phyloP scores from a whole-genome alignment of 2,888 invertebrate species.

The Tuberolachnus salignus region DNA sequence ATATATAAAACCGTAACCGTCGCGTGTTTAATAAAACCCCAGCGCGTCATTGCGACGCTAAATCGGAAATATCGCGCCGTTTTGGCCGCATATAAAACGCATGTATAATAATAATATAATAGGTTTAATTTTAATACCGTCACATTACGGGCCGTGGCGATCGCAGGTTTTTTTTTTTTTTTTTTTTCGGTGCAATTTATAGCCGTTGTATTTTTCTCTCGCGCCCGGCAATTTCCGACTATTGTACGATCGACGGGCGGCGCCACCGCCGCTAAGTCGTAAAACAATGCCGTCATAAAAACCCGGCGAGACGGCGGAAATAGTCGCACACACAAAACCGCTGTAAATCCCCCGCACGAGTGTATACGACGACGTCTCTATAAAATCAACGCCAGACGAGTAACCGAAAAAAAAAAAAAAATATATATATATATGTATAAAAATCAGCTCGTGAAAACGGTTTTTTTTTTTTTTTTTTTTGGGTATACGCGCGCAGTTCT shows the following conservation, averaged over 20 bases:
- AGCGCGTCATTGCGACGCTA: no score
- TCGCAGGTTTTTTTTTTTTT: neutral
- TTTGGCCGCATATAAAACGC: neutral
- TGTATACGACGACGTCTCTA: neutral
- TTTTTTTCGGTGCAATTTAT: neutral
- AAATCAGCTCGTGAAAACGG: constrained; percentile 9
- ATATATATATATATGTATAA: no score
- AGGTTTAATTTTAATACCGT: constrained; percentile 25
- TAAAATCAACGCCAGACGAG: no score
- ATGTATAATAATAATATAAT: neutral
- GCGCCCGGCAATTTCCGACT: constrained; percentile 2
- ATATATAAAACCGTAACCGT: no score
- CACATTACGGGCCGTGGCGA: neutral
- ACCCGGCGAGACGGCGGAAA: neutral
- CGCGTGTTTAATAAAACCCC: neutral
- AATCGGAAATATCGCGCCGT: constrained; percentile 3
- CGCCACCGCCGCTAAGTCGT: constrained; percentile 1
- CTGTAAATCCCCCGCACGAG: constrained; percentile 15
- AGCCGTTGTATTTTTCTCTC: neutral
- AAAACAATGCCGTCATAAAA: constrained; percentile 43
- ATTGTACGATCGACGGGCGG: constrained; percentile 41
- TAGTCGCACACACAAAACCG: neutral
- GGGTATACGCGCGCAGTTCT: neutral
- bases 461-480: no score
- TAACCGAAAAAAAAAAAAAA: neutral